A percentile compares a stretch with the other conserved stretches of the same genome.
phyloP scores from a whole-genome alignment of 1,140 invertebrate species.

The Saccostrea cuccullata region DNA sequence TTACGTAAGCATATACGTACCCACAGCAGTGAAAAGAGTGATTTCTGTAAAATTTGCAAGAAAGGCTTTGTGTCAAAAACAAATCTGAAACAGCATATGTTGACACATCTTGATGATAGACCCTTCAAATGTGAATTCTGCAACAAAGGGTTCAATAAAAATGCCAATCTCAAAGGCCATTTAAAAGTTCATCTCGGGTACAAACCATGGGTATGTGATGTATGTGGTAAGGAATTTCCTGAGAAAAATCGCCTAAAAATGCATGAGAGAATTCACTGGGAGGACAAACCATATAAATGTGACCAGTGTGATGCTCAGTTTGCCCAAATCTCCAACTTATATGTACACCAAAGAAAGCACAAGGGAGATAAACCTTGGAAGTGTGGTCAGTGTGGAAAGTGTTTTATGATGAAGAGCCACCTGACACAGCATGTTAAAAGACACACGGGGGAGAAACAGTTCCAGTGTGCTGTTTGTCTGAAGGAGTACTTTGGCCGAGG shows the following conservation, averaged over 20 bases:
- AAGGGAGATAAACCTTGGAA: constrained; percentile 49
- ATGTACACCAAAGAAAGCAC: constrained; percentile 48
- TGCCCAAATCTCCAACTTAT: constrained; percentile 57
- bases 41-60: constrained; percentile 45
- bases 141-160: constrained; percentile 44
- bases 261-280: constrained; percentile 40
- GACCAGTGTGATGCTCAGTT: constrained; percentile 86
- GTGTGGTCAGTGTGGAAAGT: constrained; percentile 81
- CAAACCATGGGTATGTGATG: constrained; percentile 29
- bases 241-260: constrained; percentile 37
- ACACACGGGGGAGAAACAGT: constrained; percentile 69
- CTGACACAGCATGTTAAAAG: constrained; percentile 65
- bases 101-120: constrained; percentile 41
- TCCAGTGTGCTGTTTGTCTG: constrained; percentile 85
- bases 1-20: constrained; percentile 27
- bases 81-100: constrained; percentile 46
- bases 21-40: constrained; percentile 32
- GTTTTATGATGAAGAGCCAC: constrained; percentile 81
- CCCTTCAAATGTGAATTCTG: constrained; percentile 40
- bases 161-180: constrained; percentile 35
- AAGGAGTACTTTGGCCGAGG: constrained; percentile 80
- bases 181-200: constrained; percentile 41
- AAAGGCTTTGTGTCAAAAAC: constrained; percentile 39
- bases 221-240: constrained; percentile 22
- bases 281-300: constrained; percentile 80